Evolutionary conservation across 2,113 vertebrate species (phyloP).

Genomic region (Cyanoramphus novaezelandiae): DNA sequence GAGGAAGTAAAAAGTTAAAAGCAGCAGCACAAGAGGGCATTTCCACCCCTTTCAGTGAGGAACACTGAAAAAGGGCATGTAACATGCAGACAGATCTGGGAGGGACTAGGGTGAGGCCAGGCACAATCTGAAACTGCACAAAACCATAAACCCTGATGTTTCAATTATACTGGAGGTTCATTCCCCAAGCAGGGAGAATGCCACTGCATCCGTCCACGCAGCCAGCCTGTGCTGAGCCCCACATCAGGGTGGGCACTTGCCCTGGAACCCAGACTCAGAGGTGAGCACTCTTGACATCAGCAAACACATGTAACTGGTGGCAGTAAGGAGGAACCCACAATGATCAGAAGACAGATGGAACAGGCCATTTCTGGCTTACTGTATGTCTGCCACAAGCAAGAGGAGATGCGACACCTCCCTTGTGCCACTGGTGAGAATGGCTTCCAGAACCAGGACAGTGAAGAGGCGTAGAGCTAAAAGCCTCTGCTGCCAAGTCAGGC

Average conservation of each 20-base stretch:
- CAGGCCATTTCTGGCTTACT: not conserved
- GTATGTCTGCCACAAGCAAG: not conserved
- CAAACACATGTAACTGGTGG: rapidly evolving
- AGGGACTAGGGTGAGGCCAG: not conserved
- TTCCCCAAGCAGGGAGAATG: not conserved
- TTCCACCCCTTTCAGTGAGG: not conserved
- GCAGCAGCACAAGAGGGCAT: not conserved
- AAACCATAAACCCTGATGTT: not conserved
- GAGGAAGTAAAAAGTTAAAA: not conserved
- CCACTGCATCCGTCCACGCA: not conserved
- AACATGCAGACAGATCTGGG: not conserved
- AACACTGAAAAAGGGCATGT: not conserved
- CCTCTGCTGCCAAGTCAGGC: rapidly evolving
- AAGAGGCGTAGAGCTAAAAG: not conserved
- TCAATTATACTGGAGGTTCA: not conserved
- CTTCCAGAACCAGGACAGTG: not conserved
- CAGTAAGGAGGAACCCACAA: not conserved
- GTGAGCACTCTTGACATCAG: not conserved
- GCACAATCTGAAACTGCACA: not conserved
- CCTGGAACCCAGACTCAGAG: not conserved
- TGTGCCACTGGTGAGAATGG: rapidly evolving
- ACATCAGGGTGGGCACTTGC: not conserved
- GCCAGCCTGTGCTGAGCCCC: not conserved
- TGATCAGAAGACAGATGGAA: not conserved
- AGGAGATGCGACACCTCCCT: not conserved